Base-by-base conservation (phyloP, 2,797 vertebrate genomes). In the Argentina silus region DNA sequence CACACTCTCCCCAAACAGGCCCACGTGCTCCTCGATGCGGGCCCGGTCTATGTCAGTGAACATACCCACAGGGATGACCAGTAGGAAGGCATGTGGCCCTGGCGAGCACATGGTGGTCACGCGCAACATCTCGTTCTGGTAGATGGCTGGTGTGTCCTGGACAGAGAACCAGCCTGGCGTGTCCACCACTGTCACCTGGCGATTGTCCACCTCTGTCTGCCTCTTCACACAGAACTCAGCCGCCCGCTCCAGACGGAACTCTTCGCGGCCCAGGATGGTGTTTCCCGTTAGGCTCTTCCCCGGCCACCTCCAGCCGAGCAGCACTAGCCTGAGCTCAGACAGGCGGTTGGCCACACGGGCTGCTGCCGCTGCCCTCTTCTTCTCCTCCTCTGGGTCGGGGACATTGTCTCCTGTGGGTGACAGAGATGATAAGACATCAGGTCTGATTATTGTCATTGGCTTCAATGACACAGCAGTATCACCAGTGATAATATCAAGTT, bases 281-380 rank as follows among this genome's bases (percentile, higher is more conserved):
- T 96, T 96, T 10, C 91, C 95, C 0, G 94, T 95, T 36, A 95
- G 85, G 72, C 95, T 96, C 86, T 96, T 96, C 23, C 95, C 95
- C 0, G 92, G 93, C 92, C 95, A 95, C 50, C 94, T 93, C 93
- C 95, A 95, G 36, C 94, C 95, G 67, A 96, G 59, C 17, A 95
- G 78, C 74, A 96, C 89, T 70, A 96, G 88, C 2, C 93, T 92
- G 2, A 95, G 1, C 61, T 94, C 93, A 0, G 86, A 60, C 59
- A 93, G 85, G 43, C 27, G 83, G 70, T 67, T 87, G 3, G 82
- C 81, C 3, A 23, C 75, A 21, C 62, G 74, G 17, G 77, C 48
- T 0, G 73, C 83, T 0, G 80, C 78, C 21, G 70, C 81, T 0
- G 72, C 78, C 50, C 78, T 79, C 42, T 5, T 81, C 65, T 85